Evolutionary conservation across 2,888 invertebrate genomes (phyloP), one percentile per base, ranked within the genome.

Genomic region (Caenorhabditis drosophilae): DNA sequence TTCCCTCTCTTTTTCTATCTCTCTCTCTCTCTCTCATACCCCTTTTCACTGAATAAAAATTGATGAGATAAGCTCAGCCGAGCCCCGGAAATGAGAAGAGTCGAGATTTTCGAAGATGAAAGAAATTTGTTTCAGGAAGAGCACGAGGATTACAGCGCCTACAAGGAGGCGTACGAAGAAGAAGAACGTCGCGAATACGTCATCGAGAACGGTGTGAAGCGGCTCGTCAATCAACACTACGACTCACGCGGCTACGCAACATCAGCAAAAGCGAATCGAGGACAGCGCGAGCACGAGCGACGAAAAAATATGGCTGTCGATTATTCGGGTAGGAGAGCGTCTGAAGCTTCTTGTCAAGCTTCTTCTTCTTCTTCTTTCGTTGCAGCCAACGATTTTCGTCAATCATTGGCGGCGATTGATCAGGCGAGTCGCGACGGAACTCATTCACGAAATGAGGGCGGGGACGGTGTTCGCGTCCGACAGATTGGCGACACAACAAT

Each of bases 401-500:
- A 78, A 58, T 79, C 80, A 38, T 59, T 78, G 41, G 79, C 79
- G 7, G 76, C 77, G 16, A 82, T 82, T 48, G 79, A 82, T 45
- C 78, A 78, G 34, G 82, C 82, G 4, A 68, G 77, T 42, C 57
- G 76, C 12, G 74, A 75, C 23, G 74, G 73, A 11, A 68, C 70
- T 15, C 45, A 55, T 27, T 59, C 66, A 16, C 57, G 69, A 23
- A 62, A 27, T n/a, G 67, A 56, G 16, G 51, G 60, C 7, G 50
- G 56, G 7, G 70, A 67, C 16, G 74, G 76, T 35, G 70, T 79
- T 16, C 53, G 73, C 27, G 75, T 79, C 9, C 61, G 70, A 4
- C 70, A 73, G 26, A 66, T 79, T 47, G 82, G 82, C 26, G 81
- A 83, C 62, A 81, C 80, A 2, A 79, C 80, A 3, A 70, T 83